A percentile compares a stretch with the other conserved stretches of the same genome.
phyloP scores from a whole-genome alignment of 64 coral and sea anemone genomes.

The Stichodactyla helianthus region DNA sequence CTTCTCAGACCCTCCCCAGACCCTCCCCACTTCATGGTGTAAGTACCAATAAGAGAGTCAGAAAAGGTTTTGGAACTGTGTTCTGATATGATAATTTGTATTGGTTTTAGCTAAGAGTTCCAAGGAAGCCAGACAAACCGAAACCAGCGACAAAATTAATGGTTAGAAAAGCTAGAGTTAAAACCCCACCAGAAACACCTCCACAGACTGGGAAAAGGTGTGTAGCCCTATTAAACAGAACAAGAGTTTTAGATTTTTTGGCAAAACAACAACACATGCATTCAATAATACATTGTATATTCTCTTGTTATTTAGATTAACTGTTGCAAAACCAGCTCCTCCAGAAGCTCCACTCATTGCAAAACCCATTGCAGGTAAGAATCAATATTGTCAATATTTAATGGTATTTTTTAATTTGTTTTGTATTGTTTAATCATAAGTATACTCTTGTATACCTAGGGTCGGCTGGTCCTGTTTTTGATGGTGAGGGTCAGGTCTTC shows the following conservation, averaged over 20 bases:
- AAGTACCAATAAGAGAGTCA: too few species aligned
- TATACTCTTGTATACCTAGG: conserved; percentile 11
- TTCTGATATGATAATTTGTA: background rate
- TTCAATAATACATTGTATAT: background rate
- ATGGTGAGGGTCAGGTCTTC: conserved; percentile 62
- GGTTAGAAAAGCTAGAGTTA: conserved; percentile 69
- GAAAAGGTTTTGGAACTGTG: too few species aligned
- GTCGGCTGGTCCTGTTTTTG: conserved; percentile 60
- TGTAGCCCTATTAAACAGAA: background rate
- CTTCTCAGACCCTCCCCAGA: too few species aligned
- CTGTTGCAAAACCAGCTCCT: conserved; percentile 72
- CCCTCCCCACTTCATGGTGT: too few species aligned
- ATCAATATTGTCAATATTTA: too few species aligned
- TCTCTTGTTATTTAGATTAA: conserved; percentile 38
- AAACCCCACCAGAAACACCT: conserved; percentile 42
- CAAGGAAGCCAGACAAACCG: conserved; percentile 63
- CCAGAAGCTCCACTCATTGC: conserved; percentile 48
- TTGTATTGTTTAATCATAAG: background rate
- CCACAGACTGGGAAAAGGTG: conserved; percentile 69
- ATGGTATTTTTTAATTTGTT: too few species aligned
- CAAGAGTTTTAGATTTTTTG: background rate
- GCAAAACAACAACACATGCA: background rate
- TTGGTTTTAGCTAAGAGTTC: conserved; percentile 49
- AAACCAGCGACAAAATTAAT: conserved; percentile 66
- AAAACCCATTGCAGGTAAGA: conserved; percentile 58